Percentiles rank a stretch among this genome's conserved stretches.
Conservation (phyloP, 2,888 invertebrate species). For the Arctia plantaginis region DNA sequence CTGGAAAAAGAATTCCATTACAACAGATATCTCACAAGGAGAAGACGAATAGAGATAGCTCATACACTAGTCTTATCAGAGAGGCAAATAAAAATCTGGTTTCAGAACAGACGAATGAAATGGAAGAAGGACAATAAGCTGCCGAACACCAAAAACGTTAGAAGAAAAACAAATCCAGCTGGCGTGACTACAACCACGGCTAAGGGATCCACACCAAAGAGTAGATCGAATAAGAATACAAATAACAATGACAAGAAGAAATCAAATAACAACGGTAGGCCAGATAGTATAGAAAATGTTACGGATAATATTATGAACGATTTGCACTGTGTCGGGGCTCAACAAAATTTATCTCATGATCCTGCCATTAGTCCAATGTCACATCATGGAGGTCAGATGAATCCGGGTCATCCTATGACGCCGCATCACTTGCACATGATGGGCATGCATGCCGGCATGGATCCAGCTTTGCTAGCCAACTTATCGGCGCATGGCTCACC, state of each 20-base stretch:
- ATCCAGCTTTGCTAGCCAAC: slow-evolving; percentile 82
- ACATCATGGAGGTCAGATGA: slow-evolving; percentile 79
- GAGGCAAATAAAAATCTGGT: slow-evolving; percentile 95
- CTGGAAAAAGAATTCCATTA: slow-evolving; percentile 99
- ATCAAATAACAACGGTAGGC: slow-evolving; percentile 84
- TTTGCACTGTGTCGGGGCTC: slow-evolving; percentile 86
- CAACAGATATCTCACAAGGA: slow-evolving; percentile 97
- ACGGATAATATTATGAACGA: slow-evolving; percentile 88
- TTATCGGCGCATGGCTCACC: slow-evolving; percentile 86
- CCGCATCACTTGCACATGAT: slow-evolving; percentile 83
- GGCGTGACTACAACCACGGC: slow-evolving; percentile 88
- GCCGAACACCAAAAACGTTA: slow-evolving; percentile 92
- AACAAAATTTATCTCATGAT: slow-evolving; percentile 80
- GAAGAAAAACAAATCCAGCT: slow-evolving; percentile 92
- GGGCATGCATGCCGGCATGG: slow-evolving; percentile 81
- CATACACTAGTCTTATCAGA: slow-evolving; percentile 97
- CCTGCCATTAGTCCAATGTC: slow-evolving; percentile 84
- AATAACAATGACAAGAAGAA: slow-evolving; percentile 86
- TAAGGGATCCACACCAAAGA: slow-evolving; percentile 88
- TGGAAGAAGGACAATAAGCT: slow-evolving; percentile 93
- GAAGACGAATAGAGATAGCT: slow-evolving; percentile 98
- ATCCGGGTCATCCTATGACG: slow-evolving; percentile 86
- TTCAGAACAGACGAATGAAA: slow-evolving; percentile 94
- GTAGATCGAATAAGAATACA: slow-evolving; percentile 87
- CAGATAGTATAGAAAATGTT: slow-evolving; percentile 89